phyloP scores from a whole-genome alignment of 2,888 invertebrate species.

The Macropis europaea region DNA sequence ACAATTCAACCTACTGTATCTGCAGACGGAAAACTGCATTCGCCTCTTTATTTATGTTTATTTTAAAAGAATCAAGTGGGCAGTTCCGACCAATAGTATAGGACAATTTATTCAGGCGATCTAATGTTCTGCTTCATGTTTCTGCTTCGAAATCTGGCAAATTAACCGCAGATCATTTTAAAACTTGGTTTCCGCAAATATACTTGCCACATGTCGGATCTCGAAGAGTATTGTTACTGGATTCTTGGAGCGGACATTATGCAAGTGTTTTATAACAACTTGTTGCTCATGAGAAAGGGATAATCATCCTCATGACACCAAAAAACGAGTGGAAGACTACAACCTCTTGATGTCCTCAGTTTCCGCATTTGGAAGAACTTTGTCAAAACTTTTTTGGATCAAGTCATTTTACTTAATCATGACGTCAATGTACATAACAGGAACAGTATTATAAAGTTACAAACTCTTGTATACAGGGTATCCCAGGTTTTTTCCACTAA shows the following conservation, averaged over 20 bases:
- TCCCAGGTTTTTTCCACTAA: too few relatives aligned
- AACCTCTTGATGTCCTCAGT: background rate
- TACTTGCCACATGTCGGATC: background rate
- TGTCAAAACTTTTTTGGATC: background rate
- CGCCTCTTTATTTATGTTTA: background rate
- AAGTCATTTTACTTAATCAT: background rate
- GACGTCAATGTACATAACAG: too few relatives aligned
- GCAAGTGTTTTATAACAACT: too few relatives aligned
- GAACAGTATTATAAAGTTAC: too few relatives aligned
- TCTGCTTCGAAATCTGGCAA: background rate
- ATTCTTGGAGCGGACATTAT: constrained; percentile 4
- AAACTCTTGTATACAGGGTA: too few relatives aligned
- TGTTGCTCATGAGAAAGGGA: background rate
- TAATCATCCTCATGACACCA: background rate
- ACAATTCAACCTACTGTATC: background rate
- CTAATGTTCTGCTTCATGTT: background rate
- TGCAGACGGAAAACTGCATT: background rate
- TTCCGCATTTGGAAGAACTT: background rate
- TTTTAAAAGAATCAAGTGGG: background rate
- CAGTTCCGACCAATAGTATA: background rate
- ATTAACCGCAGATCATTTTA: background rate
- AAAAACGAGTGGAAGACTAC: background rate
- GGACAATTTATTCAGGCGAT: background rate
- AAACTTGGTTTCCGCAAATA: background rate
- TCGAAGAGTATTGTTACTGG: background rate